Percentiles rank a stretch among this genome's conserved stretches.
Conservation (phyloP, 2,888 invertebrate species). For the Athetis lepigone region DNA sequence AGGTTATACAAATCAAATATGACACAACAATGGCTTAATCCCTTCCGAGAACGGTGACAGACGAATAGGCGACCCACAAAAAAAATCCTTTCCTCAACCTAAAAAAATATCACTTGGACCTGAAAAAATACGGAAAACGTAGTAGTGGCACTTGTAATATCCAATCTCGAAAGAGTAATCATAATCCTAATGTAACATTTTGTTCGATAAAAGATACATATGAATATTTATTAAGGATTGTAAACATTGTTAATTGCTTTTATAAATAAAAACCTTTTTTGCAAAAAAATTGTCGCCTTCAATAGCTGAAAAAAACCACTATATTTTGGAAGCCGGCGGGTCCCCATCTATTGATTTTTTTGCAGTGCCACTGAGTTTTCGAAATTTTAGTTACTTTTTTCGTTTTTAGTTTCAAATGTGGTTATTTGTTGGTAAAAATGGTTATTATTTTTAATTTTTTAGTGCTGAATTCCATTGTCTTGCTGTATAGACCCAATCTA, state of each 20-base stretch:
- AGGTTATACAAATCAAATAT: constrained; percentile 12
- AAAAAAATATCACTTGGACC: constrained; percentile 1
- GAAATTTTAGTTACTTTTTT: too few relatives aligned
- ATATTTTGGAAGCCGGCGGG: too few relatives aligned
- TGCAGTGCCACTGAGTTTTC: too few relatives aligned
- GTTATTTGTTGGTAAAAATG: too few relatives aligned
- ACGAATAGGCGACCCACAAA: constrained; percentile 3
- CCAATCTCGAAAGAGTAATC: background rate
- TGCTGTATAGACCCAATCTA: too few relatives aligned
- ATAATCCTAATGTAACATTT: background rate
- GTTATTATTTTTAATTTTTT: too few relatives aligned
- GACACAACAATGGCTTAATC: background rate
- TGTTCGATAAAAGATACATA: background rate
- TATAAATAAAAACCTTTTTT: too few relatives aligned
- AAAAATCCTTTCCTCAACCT: constrained; percentile 17
- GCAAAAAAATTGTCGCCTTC: too few relatives aligned
- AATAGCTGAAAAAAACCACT: too few relatives aligned
- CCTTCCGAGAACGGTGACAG: constrained; percentile 5
- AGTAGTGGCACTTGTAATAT: constrained; percentile 15
- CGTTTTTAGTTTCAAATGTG: too few relatives aligned
- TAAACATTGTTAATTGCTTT: background rate
- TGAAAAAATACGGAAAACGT: constrained; percentile 19
- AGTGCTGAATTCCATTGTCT: too few relatives aligned
- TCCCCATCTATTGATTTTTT: too few relatives aligned
- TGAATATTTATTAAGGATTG: constrained; percentile 9